These are phyloP conservation scores for Cairina moschata DNA, from an alignment of 2,113 vertebrate genomes.

Conservation along the genomic window DNA sequence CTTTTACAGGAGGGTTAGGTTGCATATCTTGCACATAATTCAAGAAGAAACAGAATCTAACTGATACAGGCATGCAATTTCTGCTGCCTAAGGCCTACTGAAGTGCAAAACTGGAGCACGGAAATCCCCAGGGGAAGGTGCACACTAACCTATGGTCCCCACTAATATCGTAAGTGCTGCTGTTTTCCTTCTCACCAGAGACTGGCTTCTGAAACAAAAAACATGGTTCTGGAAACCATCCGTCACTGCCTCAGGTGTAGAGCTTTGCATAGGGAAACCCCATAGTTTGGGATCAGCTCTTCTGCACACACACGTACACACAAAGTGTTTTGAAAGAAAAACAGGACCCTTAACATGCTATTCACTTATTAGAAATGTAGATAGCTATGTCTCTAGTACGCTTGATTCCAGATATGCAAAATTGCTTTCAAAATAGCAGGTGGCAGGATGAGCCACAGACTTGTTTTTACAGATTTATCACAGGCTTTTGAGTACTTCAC, in stretches of 20 bases:
- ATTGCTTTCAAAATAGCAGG: not conserved
- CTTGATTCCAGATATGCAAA: not conserved
- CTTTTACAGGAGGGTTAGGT: not conserved
- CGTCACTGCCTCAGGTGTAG: not conserved
- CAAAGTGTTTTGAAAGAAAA: not conserved
- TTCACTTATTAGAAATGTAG: not conserved
- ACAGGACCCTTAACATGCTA: not conserved
- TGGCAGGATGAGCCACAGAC: not conserved
- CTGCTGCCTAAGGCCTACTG: not conserved
- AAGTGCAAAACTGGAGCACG: not conserved
- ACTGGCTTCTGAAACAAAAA: constrained; percentile 16
- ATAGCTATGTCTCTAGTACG: not conserved
- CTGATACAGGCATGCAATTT: not conserved
- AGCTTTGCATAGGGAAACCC: not conserved
- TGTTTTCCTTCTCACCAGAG: not conserved
- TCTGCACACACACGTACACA: not conserved
- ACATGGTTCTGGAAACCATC: not conserved
- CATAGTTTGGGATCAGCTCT: not conserved
- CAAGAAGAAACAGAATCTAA: not conserved
- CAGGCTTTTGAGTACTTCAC: not conserved
- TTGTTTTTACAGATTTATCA: not conserved
- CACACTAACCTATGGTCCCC: not conserved
- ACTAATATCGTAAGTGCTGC: not conserved
- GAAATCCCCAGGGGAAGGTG: constrained; percentile 14
- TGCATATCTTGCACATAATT: not conserved